Evolutionary conservation across 2,113 vertebrate species (phyloP), one percentile per base, ranked within the genome.

Genomic region (Oreochromis tanganicae): DNA sequence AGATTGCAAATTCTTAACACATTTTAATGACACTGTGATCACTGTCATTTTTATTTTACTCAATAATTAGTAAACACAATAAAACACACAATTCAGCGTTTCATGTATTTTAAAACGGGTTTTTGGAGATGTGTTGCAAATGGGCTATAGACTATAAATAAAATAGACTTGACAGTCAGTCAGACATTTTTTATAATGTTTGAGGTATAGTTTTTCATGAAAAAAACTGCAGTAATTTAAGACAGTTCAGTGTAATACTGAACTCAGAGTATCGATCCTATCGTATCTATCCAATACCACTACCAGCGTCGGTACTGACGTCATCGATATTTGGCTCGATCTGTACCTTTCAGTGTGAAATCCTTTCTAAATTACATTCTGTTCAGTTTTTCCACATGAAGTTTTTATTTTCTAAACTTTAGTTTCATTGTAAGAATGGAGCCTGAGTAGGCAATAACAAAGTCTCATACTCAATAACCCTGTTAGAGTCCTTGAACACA

Each of bases 61-160:
- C 32, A 36, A 3, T 66, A 66, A 38, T 66, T 66, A 36, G 17
- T 66, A 66, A 66, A 66, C 61, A 36, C 61, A n/a, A n/a, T 36
- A 63, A 66, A 66, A 0, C 61, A 66, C 34, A 66, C 0, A n/a
- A n/a, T 66, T 12, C 9, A 4, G 6, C 36, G 16, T 36, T 36
- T 66, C 17, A 4, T 36, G 59, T 36, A 63, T 63, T 36, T 63
- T 63, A 32, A 63, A 63, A 36, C 32, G 6, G 32, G 5, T 12
- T n/a, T n/a, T 66, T n/a, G 61, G 61, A 36, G 61, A 66, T n/a
- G 61, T 66, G 32, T 66, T 36, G 61, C 17, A 66, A 17, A 66
- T 66, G 0, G 32, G 0, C 32, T 63, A 63, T n/a, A 63, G 17
- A 6, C 61, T 66, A 66, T 66, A 66, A 66, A 66, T 66, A 7